Evolutionary conservation across 2,888 invertebrate species (phyloP).

Genomic region (Taphrorychus bicolor): DNA sequence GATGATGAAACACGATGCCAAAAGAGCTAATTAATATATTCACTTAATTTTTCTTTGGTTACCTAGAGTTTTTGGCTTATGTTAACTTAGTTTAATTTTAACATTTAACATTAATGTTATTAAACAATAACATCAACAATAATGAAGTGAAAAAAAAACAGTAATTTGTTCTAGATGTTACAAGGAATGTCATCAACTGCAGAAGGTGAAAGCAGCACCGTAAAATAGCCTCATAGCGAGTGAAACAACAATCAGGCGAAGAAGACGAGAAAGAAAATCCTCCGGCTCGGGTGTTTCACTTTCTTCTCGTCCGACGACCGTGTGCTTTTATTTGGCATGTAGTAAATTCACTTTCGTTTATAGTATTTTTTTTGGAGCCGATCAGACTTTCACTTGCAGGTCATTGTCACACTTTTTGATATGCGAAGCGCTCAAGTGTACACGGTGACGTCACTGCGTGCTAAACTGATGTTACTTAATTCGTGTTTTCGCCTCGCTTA

Average conservation of each 20-base stretch:
- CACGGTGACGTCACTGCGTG: background rate
- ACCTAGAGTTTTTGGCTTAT: too few species aligned
- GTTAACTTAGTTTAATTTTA: too few species aligned
- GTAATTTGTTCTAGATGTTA: too few species aligned
- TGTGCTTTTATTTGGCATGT: background rate
- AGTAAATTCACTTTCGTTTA: constrained; percentile 27
- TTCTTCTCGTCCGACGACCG: constrained; percentile 15
- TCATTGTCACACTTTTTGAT: constrained; percentile 17
- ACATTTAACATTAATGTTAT: too few species aligned
- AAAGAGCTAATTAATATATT: too few species aligned
- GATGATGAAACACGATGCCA: too few species aligned
- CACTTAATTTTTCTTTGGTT: too few species aligned
- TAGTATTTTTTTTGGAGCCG: constrained; percentile 8
- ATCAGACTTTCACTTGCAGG: constrained; percentile 17
- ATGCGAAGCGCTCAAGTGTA: too few species aligned
- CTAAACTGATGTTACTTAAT: background rate
- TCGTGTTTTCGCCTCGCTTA: too few species aligned
- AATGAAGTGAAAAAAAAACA: too few species aligned
- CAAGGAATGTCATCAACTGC: background rate
- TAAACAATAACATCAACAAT: too few species aligned
- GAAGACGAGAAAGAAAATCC: constrained; percentile 19
- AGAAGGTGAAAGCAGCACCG: constrained; percentile 19
- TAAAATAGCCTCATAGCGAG: constrained; percentile 1
- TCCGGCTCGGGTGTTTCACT: constrained; percentile 28
- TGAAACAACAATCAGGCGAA: background rate